phyloP scores from a whole-genome alignment of 2,888 invertebrate species.

The Phrixothrix hirtus region DNA sequence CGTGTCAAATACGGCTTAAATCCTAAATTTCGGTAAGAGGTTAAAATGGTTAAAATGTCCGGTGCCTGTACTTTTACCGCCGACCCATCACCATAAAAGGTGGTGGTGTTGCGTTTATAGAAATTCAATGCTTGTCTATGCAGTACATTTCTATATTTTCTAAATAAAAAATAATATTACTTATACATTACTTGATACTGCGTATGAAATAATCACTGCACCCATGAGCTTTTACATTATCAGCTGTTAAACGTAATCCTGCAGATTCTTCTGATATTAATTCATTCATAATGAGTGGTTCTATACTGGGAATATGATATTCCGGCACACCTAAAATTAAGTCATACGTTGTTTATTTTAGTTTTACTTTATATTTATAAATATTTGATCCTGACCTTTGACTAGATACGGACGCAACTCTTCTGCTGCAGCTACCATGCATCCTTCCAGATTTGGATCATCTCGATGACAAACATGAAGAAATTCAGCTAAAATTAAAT shows the following conservation, averaged over 20 bases:
- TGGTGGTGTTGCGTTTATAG: too few relatives aligned
- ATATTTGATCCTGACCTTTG: slow-evolving; percentile 50
- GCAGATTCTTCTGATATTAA: slow-evolving; percentile 56
- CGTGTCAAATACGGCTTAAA: too few relatives aligned
- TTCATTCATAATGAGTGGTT: slow-evolving; percentile 60
- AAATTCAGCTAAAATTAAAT: slow-evolving; percentile 58
- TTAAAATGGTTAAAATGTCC: too few relatives aligned
- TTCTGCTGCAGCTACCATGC: slow-evolving; percentile 58
- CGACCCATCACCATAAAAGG: too few relatives aligned
- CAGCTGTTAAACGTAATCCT: slow-evolving; percentile 55
- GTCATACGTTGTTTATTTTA: not conserved
- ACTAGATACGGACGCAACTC: slow-evolving; percentile 57
- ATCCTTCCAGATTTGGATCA: slow-evolving; percentile 58
- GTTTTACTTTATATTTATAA: not conserved
- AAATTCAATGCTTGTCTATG: too few relatives aligned
- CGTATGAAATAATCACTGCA: slow-evolving; percentile 59
- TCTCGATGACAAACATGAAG: slow-evolving; percentile 60
- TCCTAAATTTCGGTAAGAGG: too few relatives aligned
- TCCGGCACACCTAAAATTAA: slow-evolving; percentile 57
- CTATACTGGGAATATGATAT: slow-evolving; percentile 61
- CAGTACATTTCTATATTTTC: too few relatives aligned
- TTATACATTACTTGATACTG: slow-evolving; percentile 59
- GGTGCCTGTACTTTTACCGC: too few relatives aligned
- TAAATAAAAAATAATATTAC: too few relatives aligned
- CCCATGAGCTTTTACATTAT: slow-evolving; percentile 58